These are phyloP conservation scores for Gonioctena quinquepunctata DNA, from an alignment of 1,140 invertebrate genomes.

Conservation along the genomic window DNA sequence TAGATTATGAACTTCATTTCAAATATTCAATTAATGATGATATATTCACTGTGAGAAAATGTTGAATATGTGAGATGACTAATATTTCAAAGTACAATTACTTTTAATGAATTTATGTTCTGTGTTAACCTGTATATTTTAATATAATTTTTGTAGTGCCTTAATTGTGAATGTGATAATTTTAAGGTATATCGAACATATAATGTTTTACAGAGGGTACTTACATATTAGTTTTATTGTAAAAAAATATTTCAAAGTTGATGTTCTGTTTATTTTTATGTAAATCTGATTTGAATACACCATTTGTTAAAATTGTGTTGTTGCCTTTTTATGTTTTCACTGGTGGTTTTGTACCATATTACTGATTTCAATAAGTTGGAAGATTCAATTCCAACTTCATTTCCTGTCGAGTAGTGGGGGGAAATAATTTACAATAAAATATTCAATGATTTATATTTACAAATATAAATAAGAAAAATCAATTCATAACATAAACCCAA, in stretches of 20 bases:
- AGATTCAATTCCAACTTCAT: too few relatives aligned
- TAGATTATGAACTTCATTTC: too few relatives aligned
- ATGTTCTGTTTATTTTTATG: conserved; percentile 12
- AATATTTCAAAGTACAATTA: conserved; percentile 3
- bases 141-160: conserved; percentile 10
- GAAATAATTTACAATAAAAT: too few relatives aligned
- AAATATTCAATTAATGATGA: too few relatives aligned
- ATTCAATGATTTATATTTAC: not conserved
- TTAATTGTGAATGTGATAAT: conserved; percentile 13
- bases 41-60: not conserved
- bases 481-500: not conserved
- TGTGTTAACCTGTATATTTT: not conserved
- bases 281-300: conserved; percentile 5
- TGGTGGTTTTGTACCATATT: too few relatives aligned
- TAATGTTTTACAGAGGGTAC: conserved; percentile 11
- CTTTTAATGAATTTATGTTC: conserved; percentile 3
- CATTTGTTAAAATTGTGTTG: conserved; percentile 17
- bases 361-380: too few relatives aligned
- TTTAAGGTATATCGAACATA: not conserved
- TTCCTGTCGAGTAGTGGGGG: too few relatives aligned
- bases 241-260: conserved; percentile 4
- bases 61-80: not conserved
- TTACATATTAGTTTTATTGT: conserved; percentile 3
- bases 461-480: not conserved
- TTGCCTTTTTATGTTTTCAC: too few relatives aligned